Conservation (phyloP, 1,140 invertebrate genomes). For the Aphelinus atriplicis region DNA sequence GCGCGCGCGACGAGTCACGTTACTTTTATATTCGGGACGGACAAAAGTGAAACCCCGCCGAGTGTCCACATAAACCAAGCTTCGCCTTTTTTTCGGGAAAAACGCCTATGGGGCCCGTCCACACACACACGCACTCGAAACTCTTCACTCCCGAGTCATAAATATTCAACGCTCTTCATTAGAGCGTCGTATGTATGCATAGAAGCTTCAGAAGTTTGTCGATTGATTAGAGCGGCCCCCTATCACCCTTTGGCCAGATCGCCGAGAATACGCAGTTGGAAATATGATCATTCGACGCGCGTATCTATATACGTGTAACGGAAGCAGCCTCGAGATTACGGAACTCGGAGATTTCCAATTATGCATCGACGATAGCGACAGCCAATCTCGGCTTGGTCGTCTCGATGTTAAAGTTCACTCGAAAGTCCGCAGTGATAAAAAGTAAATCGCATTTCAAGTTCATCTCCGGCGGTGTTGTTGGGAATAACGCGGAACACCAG, state of each 20-base stretch:
- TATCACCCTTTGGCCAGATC: neutral
- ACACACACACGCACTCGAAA: neutral
- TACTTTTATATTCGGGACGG: neutral
- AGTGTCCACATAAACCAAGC: constrained; percentile 16
- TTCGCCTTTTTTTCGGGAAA: constrained; percentile 28
- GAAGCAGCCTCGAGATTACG: too few species aligned
- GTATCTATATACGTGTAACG: too few species aligned
- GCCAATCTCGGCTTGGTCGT: too few species aligned
- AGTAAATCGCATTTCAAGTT: too few species aligned
- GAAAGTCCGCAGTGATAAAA: too few species aligned
- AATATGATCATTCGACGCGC: constrained; percentile 3
- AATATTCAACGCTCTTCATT: constrained; percentile 32
- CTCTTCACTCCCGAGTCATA: constrained; percentile 14
- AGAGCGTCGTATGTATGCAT: neutral
- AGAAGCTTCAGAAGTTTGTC: constrained; percentile 15
- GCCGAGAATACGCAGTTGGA: too few species aligned
- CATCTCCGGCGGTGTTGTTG: too few species aligned
- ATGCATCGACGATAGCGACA: too few species aligned
- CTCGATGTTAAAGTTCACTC: too few species aligned
- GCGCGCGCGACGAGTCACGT: too few species aligned
- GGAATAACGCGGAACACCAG: too few species aligned
- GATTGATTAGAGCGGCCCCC: constrained; percentile 24
- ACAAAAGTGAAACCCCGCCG: constrained; percentile 26
- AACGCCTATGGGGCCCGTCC: neutral
- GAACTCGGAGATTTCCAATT: too few species aligned